phyloP scores from a whole-genome alignment of 2,888 invertebrate species.

The Polylopha cassiicola region DNA sequence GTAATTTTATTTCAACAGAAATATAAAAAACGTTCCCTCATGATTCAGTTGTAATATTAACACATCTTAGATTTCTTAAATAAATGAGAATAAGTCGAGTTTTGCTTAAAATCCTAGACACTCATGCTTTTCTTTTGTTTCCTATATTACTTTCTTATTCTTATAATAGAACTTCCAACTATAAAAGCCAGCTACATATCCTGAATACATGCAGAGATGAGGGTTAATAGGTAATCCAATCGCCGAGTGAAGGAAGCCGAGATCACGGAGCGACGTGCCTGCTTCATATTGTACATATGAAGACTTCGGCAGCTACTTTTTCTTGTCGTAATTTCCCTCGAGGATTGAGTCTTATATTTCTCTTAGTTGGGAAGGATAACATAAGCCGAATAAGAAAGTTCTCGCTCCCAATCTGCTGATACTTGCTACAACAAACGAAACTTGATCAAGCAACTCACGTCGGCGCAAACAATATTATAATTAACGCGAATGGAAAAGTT shows the following conservation, averaged over 20 bases:
- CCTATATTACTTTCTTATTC: too few relatives aligned
- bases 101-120: too few relatives aligned
- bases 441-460: slow-evolving; percentile 22
- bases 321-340: slow-evolving; percentile 22
- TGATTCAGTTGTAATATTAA: too few relatives aligned
- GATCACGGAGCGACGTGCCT: slow-evolving; percentile 9
- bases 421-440: slow-evolving; percentile 18
- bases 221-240: too few relatives aligned
- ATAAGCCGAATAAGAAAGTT: slow-evolving; percentile 20
- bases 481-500: slow-evolving; percentile 21
- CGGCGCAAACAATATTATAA: slow-evolving; percentile 15
- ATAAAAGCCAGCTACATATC: too few relatives aligned
- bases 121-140: too few relatives aligned
- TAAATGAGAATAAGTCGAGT: too few relatives aligned
- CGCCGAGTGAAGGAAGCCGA: too few relatives aligned
- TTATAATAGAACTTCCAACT: too few relatives aligned
- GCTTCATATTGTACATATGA: slow-evolving; percentile 13
- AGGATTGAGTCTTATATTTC: slow-evolving; percentile 18
- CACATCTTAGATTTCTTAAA: too few relatives aligned
- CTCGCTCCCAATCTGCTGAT: slow-evolving; percentile 21
- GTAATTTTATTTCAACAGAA: not conserved
- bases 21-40: too few relatives aligned
- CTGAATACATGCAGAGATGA: too few relatives aligned
- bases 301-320: slow-evolving; percentile 16
- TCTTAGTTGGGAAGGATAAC: slow-evolving; percentile 21